Percentiles rank a stretch among this genome's conserved stretches.
phyloP scores from a whole-genome alignment of 2,113 vertebrate genomes.

The Turnix velox region DNA sequence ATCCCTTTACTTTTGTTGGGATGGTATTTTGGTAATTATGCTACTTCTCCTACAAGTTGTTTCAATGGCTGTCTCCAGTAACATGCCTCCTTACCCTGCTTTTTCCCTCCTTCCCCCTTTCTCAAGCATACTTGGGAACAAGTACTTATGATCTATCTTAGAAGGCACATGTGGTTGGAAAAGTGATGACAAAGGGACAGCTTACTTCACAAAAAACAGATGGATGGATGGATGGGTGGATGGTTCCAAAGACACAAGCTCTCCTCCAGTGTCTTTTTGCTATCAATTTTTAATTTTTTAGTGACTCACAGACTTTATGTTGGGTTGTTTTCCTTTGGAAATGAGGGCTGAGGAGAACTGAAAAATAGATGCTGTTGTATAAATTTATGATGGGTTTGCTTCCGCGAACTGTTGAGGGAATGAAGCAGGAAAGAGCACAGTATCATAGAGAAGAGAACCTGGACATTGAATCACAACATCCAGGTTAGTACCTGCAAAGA shows the following conservation, averaged over 20 bases:
- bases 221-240: neutral
- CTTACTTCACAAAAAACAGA: neutral
- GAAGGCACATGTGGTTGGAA: neutral
- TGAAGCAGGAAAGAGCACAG: neutral
- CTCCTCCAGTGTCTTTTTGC: neutral
- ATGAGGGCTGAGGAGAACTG: neutral
- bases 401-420: neutral
- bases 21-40: neutral
- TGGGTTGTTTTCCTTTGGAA: neutral
- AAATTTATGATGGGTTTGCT: neutral
- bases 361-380: neutral
- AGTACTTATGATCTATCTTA: neutral
- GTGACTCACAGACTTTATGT: neutral
- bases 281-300: neutral
- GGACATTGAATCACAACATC: neutral
- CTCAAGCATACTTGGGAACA: neutral
- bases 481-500: neutral
- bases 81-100: neutral
- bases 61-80: neutral
- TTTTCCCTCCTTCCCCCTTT: neutral
- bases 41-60: neutral
- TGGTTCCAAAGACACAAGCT: neutral
- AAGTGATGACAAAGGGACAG: neutral
- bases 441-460: neutral
- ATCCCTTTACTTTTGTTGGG: neutral